Conservation (phyloP, 2,113 vertebrate species). For the Pholis gunnellus region DNA sequence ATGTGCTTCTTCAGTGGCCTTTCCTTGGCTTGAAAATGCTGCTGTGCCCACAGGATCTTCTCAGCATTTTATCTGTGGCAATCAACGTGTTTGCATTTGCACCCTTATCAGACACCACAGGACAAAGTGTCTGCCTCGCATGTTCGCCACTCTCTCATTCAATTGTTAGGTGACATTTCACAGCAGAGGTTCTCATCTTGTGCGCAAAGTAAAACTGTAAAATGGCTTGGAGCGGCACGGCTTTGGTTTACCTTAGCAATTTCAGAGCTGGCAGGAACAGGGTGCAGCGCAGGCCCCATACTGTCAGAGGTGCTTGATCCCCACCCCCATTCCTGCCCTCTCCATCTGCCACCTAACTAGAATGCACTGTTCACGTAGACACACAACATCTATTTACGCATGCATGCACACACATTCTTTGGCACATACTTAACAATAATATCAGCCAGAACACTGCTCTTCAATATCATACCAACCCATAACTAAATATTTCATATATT, state of each 20-base stretch:
- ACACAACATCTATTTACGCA: constrained; percentile 42
- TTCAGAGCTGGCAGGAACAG: constrained; percentile 71
- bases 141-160: constrained; percentile 16
- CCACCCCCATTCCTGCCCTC: constrained; percentile 68
- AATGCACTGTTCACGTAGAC: constrained; percentile 50
- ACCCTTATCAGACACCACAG: constrained; percentile 24
- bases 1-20: constrained; percentile 72
- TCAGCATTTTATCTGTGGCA: constrained; percentile 52
- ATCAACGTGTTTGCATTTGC: constrained; percentile 49
- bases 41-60: constrained; percentile 24
- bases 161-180: constrained; percentile 48
- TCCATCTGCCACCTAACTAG: constrained; percentile 83
- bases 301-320: constrained; percentile 79
- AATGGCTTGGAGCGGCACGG: constrained; percentile 48
- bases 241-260: constrained; percentile 67
- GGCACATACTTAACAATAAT: neutral
- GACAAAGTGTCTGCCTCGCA: constrained; percentile 24
- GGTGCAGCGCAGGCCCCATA: constrained; percentile 66
- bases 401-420: constrained; percentile 25
- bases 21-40: constrained; percentile 60
- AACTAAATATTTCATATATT: constrained; percentile 1
- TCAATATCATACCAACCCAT: neutral
- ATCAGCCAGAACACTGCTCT: neutral
- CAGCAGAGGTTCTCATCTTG: constrained; percentile 29
- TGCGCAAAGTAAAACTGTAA: constrained; percentile 46